Base-by-base conservation (phyloP, 2,888 invertebrate genomes). In the Scaptomyza parva region DNA sequence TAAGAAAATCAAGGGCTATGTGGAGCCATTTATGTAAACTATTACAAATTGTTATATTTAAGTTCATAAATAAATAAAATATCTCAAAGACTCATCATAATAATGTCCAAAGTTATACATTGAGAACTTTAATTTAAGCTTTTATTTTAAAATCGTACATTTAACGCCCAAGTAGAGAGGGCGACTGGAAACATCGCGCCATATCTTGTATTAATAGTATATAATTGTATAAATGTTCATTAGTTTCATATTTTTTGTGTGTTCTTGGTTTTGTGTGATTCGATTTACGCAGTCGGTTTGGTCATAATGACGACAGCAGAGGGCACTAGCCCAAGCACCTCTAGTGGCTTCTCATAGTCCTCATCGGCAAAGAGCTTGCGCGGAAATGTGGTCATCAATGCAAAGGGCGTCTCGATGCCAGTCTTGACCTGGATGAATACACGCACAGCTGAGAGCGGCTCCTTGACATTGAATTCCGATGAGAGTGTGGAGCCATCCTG, bases 331-430 rank as follows among this genome's bases (percentile, higher is more conserved):
- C 96, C 96, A 94, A 99, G 93, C 74, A 94, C 93, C 76, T 96
- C 95, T 70, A 99, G 92, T 0, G 98, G 97, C 89, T 95, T 95
- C 63, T 96, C 96, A 92, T 97, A 98, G 90, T 99, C 98, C 1
- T 97, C 97, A 1, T 92, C 93, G 2, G 93, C 93, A 90, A 98
- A 98, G 73, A 97, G 94, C 92, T 96, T 97, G 89, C 95, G 95
- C 14, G 99, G 98, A 92, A 97, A 99, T 87, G 94, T 95, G 2
- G 97, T 98, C 67, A 96, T 96, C 63, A 98, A 92, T 0, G 94
- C 93, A 87, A 96, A 96, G 55, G 83, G 86, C 4, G 78, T 68
- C 5, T 93, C 93, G 44, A 91, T 88, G n/a, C 89, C 89, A 8
- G 90, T 88, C 20, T 87, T 75, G 18, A 85, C 79, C 82, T 53